phyloP scores from a whole-genome alignment of 2,113 vertebrate species.

The Lonchura striata region DNA sequence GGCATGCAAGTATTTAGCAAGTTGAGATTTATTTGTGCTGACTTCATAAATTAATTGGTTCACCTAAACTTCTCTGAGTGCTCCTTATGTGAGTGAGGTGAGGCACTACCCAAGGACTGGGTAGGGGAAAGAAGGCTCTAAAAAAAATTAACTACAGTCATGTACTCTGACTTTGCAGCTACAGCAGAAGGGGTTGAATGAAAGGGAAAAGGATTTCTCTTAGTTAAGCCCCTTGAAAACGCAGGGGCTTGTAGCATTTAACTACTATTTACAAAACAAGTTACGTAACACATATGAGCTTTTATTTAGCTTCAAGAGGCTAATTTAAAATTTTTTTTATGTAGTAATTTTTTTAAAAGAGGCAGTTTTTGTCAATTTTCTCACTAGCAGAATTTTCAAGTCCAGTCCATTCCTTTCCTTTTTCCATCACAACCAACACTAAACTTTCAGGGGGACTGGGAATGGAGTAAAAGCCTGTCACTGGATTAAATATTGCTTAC shows the following conservation, averaged over 20 bases:
- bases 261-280: neutral
- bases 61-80: neutral
- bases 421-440: neutral
- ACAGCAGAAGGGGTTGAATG: neutral
- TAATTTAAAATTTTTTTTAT: neutral
- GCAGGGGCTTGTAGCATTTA: neutral
- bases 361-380: neutral
- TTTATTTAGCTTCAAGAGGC: neutral
- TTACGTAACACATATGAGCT: neutral
- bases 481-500: constrained; percentile 72
- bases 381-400: neutral
- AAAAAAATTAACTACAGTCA: neutral
- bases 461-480: neutral
- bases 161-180: neutral
- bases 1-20: neutral
- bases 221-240: neutral
- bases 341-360: too few species aligned
- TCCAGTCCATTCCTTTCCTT: neutral
- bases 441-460: neutral
- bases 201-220: neutral
- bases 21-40: neutral
- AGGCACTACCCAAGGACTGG: neutral
- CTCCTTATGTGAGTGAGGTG: neutral
- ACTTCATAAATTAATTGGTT: neutral
- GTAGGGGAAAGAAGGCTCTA: neutral